These are phyloP conservation scores for Pagetopsis macropterus DNA, from an alignment of 2,797 vertebrate genomes.

Conservation along the genomic window DNA sequence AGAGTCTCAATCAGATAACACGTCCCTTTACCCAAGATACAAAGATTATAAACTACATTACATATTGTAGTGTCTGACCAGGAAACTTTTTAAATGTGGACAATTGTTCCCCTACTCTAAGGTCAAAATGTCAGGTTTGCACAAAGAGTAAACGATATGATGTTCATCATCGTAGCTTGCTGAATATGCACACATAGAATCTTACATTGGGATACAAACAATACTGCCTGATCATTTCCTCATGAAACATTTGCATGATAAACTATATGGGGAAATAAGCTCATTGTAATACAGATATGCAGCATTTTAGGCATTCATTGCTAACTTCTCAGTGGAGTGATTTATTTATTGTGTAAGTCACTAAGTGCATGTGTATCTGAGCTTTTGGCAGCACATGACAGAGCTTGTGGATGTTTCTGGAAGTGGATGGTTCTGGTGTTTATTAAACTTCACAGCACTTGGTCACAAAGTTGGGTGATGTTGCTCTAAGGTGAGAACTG, in stretches of 20 bases:
- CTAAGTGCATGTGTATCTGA: not conserved
- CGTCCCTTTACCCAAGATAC: no score
- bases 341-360: not conserved
- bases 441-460: not conserved
- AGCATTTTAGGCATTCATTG: not conserved
- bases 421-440: constrained; percentile 8
- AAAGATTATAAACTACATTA: no score
- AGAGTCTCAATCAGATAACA: not conserved
- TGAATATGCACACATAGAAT: no score
- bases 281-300: not conserved
- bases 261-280: not conserved
- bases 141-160: no score
- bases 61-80: no score
- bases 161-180: no score
- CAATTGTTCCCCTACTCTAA: no score
- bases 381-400: constrained; percentile 13
- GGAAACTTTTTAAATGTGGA: no score
- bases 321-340: not conserved
- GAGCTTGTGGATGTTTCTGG: not conserved
- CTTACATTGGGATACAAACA: no score
- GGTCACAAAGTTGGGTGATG: constrained; percentile 3
- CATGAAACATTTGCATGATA: not conserved
- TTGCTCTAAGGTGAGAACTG: not conserved
- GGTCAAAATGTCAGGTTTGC: no score
- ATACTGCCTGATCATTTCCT: no score